Evolutionary conservation across 2,888 invertebrate species (phyloP), one percentile per base, ranked within the genome.

Genomic region (Hipparchia sbordonii): DNA sequence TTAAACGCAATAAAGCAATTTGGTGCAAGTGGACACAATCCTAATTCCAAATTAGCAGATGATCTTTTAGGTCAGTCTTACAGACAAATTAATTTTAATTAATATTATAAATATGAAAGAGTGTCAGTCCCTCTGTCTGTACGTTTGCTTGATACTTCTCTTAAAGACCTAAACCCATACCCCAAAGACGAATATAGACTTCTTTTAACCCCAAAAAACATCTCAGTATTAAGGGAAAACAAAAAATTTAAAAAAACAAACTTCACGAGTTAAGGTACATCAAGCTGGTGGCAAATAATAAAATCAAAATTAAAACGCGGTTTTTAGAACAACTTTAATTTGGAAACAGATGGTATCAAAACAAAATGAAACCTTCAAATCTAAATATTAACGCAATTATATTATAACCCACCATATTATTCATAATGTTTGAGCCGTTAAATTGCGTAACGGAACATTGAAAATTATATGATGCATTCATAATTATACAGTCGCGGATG

Each of bases 401-500:
- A 52, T 7, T 57, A 33, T 33, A 65, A 52, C 51, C 51, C 12
- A 33, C 65, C 52, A 48, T 63, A 65, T 65, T 52, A 65, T 65
- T 65, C 65, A 65, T 65, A 52, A 52, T 51, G 65, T 23, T 72
- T 62, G 54, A 72, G 6, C 56, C 67, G 54, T 61, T 61, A 72
- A 68, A 57, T 71, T 56, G 10, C 61, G 60, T 23, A 69, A 69
- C 68, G 59, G 63, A 61, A 72, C 51, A 65, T 59, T 39, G 59
- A 66, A 66, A 59, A 69, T 65, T 39, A 65, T 57, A 72, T 66
- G 59, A 72, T 70, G 69, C 65, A 70, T 68, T 68, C 57, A 56
- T 66, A 77, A 79, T 81, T 74, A 80, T 81, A 77, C 70, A 79
- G 76, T 76, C 76, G 72, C 72, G 70, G 72, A 74, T 79, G 78